These are phyloP conservation scores for Podarcis cretensis DNA, from an alignment of 2,113 vertebrate genomes.

Conservation along the genomic window DNA sequence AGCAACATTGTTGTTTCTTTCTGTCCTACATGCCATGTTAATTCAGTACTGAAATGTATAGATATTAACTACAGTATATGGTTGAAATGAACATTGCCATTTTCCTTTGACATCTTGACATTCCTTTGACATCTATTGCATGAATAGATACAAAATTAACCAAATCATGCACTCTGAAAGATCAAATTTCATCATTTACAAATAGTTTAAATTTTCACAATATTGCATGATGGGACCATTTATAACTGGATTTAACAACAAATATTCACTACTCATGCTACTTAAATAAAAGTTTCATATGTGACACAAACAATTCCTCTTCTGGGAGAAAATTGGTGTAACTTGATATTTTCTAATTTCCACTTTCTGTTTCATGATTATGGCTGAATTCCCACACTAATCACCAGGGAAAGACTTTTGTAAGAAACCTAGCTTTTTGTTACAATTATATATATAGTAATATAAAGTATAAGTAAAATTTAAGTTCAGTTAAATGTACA, in stretches of 20 bases:
- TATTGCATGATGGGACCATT: not conserved
- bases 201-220: slow-evolving; percentile 24
- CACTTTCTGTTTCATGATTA: not conserved
- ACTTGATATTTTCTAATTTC: slow-evolving; percentile 19
- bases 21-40: not conserved
- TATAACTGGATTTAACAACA: slow-evolving; percentile 1
- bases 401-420: slow-evolving; percentile 21
- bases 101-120: not conserved
- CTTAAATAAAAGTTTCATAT: slow-evolving; percentile 14
- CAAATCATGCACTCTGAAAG: not conserved
- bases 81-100: slow-evolving; percentile 7
- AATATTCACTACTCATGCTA: not conserved
- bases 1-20: slow-evolving; percentile 51
- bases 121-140: not conserved
- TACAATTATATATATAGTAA: too few relatives aligned
- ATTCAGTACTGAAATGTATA: not conserved
- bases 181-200: slow-evolving; percentile 4
- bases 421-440: rapidly evolving
- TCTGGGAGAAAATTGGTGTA: slow-evolving; percentile 19
- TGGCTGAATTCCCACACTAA: slow-evolving; percentile 31
- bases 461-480: rapidly evolving
- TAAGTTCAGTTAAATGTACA: not conserved
- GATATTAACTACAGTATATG: not conserved
- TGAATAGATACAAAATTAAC: slow-evolving; percentile 5
- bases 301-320: not conserved